Base-by-base conservation (phyloP, 1,140 invertebrate genomes). In the Camponotus floridanus region DNA sequence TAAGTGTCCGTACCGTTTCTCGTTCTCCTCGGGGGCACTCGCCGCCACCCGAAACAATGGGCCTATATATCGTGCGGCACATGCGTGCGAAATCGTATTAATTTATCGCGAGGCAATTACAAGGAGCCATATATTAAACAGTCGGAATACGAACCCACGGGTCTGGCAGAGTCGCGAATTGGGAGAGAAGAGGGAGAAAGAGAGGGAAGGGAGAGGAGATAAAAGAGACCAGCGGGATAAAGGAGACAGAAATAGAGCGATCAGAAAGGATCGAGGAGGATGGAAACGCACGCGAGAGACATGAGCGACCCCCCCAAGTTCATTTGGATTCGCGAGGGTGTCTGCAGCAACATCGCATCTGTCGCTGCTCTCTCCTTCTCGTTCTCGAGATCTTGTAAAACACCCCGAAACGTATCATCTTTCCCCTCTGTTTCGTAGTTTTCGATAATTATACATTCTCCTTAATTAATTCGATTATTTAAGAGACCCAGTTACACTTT, bases 81-180 rank as follows among this genome's bases (percentile, higher is more conserved):
- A 94, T 94, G 93, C 93, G 93, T 93, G 92, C 92, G 92, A 94
- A 94, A 94, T 94, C 90, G 91, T 93, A 94, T 94, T 94, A 94
- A 94, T 94, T 94, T 94, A 94, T 93, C 91, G 92, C 86, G 67
- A 89, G 85, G 92, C 92, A 94, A 94, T 94, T 93, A 94, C 92
- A 94, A 94, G 91, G 88, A 92, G 92, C 90, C 88, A 92, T 93
- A 93, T 91, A 93, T 93, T 93, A 92, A 86, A 85, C 87, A 87
- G 88, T 21, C 85, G 68, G 86, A 31, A 65, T 87, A 78, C 64
- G 64, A 86, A 81, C 79, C 59, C 21, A 73, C 61, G 68, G 81
- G 57, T 57, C 74, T 76, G 80, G 65, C 87, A 71, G 76, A 86
- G 51, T 74, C 71, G 65, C 68, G 62, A 59, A 78, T 48, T 31